Evolutionary conservation across 2,797 vertebrate genomes (phyloP), one percentile per base, ranked within the genome.

Genomic region (Vespertilio murinus): DNA sequence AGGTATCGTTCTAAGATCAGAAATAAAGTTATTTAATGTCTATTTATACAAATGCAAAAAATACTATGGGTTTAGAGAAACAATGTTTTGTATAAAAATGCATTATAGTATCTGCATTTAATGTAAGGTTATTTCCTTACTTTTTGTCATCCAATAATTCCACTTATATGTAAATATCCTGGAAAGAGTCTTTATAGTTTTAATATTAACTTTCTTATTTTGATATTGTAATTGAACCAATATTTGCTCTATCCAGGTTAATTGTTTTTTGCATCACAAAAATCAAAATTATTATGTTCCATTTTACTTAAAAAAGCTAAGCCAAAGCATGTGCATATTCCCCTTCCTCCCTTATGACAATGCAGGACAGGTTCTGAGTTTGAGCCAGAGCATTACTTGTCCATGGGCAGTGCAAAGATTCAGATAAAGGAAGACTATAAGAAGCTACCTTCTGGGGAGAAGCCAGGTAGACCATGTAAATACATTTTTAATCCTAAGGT

Each of bases 161-260:
- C 38, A 45, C 28, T 74, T 90, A 35, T 25, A 90, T 17, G 1
- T 83, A 59, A 3, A 47, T 64, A 71, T 40, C 10, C 8, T 86
- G 85, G 71, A 82, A 90, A 88, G n/a, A 35, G 78, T 20, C 91
- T 28, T 79, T 78, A 52, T 45, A 74, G 13, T 45, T 86, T 42
- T 94, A 49, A 52, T 74, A 88, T 79, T 94, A 88, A 93, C 18
- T 92, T 95, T 80, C 59, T 85, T 25, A 11, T 65, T 93, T 93
- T 93, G 42, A 30, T 82, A 65, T 28, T 69, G 2, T 8, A 67
- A 8, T 78, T 59, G 40, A n/a, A 52, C 18, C 2, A 56, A 64
- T 71, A 45, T 95, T 87, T 87, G 65, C 2, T 92, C 16, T 18
- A 79, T 45, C n/a, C 33, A 69, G 17, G 33, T 88, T 92, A 56